phyloP scores from a whole-genome alignment of 92 coral and sea anemone species.

The Porites lobata region DNA sequence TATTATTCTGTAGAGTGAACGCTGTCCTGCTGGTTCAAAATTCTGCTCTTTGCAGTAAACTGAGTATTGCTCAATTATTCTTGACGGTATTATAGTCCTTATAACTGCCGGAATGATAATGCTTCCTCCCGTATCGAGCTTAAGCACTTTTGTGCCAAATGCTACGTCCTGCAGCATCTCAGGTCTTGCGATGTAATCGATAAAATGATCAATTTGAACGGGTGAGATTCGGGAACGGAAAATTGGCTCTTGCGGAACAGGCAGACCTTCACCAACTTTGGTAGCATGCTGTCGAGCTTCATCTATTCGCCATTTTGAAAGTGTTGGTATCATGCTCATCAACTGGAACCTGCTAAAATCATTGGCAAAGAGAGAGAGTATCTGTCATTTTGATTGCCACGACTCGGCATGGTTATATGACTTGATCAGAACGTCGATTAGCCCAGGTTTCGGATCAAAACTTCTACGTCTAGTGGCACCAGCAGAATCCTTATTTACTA shows the following conservation, averaged over 20 bases:
- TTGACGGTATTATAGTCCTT: constrained; percentile 59
- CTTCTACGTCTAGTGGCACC: constrained; percentile 34
- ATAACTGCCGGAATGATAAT: constrained; percentile 64
- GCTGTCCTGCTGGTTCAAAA: constrained; percentile 56
- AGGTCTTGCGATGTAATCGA: too few relatives aligned
- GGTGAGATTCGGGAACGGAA: too few relatives aligned
- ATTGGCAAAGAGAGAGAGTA: constrained; percentile 69
- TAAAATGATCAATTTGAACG: too few relatives aligned
- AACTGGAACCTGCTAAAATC: constrained; percentile 67
- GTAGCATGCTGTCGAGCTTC: too few relatives aligned
- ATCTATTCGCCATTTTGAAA: too few relatives aligned
- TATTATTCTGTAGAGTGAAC: constrained; percentile 59
- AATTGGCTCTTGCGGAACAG: too few relatives aligned
- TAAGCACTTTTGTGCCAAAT: constrained; percentile 57
- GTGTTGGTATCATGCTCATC: too few relatives aligned
- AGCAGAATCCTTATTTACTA: constrained; percentile 9
- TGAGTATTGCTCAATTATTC: constrained; percentile 57
- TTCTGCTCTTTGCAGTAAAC: constrained; percentile 42
- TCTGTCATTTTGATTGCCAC: constrained; percentile 44
- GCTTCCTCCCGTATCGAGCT: constrained; percentile 68
- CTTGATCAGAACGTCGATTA: constrained; percentile 33
- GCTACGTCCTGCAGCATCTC: constrained; percentile 74
- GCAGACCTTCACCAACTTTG: too few relatives aligned
- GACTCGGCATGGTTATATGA: constrained; percentile 38
- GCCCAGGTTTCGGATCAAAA: constrained; percentile 48